phyloP scores from a whole-genome alignment of 2,888 invertebrate species.

The Agonopterix subpropinquella region DNA sequence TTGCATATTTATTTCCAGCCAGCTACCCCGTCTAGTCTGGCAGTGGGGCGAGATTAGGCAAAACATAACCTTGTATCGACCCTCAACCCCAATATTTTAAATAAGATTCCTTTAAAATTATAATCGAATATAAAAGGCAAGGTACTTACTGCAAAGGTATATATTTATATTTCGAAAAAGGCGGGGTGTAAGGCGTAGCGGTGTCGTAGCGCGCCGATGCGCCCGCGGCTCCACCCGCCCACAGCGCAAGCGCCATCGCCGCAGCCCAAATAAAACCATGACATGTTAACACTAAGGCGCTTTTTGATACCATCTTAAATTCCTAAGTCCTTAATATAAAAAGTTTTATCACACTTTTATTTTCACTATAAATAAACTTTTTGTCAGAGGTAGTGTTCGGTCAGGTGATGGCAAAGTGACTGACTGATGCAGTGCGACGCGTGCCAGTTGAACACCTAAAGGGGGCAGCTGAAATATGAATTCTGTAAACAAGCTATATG shows the following conservation, averaged over 20 bases:
- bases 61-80: too few relatives aligned
- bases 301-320: constrained; percentile 21
- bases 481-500: constrained; percentile 55
- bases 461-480: constrained; percentile 53
- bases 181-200: constrained; percentile 59
- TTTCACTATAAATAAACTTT: constrained; percentile 6
- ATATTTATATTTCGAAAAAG: constrained; percentile 50
- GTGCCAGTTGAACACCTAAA: constrained; percentile 53
- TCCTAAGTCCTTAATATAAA: not conserved
- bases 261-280: constrained; percentile 45
- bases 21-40: too few relatives aligned
- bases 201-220: constrained; percentile 53
- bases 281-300: constrained; percentile 39
- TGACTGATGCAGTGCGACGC: constrained; percentile 38
- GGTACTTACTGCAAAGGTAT: constrained; percentile 59
- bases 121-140: not conserved
- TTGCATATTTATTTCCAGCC: too few relatives aligned
- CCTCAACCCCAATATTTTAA: too few relatives aligned
- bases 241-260: constrained; percentile 43
- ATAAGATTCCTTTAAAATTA: too few relatives aligned
- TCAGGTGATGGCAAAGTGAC: constrained; percentile 38
- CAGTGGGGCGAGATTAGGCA: too few relatives aligned
- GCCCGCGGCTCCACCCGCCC: constrained; percentile 50
- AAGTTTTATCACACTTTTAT: constrained; percentile 6
- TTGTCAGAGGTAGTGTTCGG: constrained; percentile 29